Evolutionary conservation across 2,888 invertebrate species (phyloP).

Genomic region (Aspidapion aeneum): DNA sequence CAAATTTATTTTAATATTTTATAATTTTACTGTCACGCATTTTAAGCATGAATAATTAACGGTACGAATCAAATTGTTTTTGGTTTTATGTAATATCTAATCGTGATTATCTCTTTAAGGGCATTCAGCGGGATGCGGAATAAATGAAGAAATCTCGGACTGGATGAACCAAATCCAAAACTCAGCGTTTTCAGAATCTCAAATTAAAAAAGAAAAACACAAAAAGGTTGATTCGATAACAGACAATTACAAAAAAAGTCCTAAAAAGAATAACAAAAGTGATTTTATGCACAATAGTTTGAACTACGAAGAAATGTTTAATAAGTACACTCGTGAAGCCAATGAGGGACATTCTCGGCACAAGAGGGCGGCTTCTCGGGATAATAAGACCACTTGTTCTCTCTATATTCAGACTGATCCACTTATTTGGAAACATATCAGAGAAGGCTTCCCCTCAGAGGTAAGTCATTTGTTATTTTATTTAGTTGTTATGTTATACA

Average conservation of each 20-base stretch:
- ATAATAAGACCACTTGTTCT: slow-evolving; percentile 86
- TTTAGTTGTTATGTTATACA: too few species aligned
- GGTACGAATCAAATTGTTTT: too few species aligned
- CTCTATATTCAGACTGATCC: slow-evolving; percentile 98
- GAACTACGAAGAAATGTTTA: slow-evolving; percentile 53
- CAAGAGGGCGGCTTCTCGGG: slow-evolving; percentile 55
- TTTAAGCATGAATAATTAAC: too few species aligned
- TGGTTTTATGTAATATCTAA: too few species aligned
- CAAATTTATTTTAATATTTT: too few species aligned
- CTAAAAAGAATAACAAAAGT: slow-evolving; percentile 11
- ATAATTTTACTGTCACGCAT: too few species aligned
- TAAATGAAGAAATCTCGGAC: slow-evolving; percentile 79
- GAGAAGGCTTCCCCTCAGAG: slow-evolving; percentile 70
- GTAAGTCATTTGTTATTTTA: too few species aligned
- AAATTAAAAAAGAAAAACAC: slow-evolving; percentile 23
- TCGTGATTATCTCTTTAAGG: slow-evolving; percentile 51
- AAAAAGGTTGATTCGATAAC: slow-evolving; percentile 21
- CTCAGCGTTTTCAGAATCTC: slow-evolving; percentile 50
- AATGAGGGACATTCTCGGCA: slow-evolving; percentile 50
- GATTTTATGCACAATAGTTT: slow-evolving; percentile 25
- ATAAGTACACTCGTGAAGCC: slow-evolving; percentile 77
- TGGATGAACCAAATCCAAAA: slow-evolving; percentile 93
- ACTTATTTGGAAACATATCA: slow-evolving; percentile 92
- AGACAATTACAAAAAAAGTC: slow-evolving; percentile 4
- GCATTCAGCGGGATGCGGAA: slow-evolving; percentile 83